phyloP scores from a whole-genome alignment of 2,797 vertebrate genomes.

The Sebastes iracundus region DNA sequence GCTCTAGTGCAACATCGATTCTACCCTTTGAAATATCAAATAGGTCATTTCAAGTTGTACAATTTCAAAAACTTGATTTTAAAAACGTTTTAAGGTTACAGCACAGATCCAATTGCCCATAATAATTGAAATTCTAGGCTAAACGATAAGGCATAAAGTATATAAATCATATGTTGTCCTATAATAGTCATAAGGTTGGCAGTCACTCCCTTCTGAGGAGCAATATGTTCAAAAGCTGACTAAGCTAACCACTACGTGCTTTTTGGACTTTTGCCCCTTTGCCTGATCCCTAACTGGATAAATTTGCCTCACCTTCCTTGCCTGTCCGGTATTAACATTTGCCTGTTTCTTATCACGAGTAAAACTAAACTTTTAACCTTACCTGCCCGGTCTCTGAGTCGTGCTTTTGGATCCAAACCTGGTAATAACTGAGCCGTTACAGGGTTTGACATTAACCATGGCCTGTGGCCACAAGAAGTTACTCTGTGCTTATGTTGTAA shows the following conservation, averaged over 20 bases:
- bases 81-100: background rate
- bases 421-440: too few species aligned
- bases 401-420: too few species aligned
- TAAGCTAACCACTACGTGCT: background rate
- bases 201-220: background rate
- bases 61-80: background rate
- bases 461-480: too few species aligned
- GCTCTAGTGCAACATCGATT: too few species aligned
- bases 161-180: background rate
- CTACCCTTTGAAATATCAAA: background rate
- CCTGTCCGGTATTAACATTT: background rate
- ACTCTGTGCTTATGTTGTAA: too few species aligned
- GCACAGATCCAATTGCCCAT: fast-evolving
- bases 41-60: background rate
- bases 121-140: background rate
- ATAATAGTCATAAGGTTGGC: background rate
- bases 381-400: background rate
- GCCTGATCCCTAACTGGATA: background rate
- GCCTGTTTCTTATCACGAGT: background rate
- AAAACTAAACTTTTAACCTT: background rate
- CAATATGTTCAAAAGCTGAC: background rate
- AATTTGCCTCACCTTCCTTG: background rate
- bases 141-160: background rate
- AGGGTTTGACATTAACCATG: too few species aligned
- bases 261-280: background rate